A percentile compares a stretch with the other conserved stretches of the same genome.
Conservation (phyloP, 2,888 invertebrate genomes). For the Rhabditophanes sp. region DNA sequence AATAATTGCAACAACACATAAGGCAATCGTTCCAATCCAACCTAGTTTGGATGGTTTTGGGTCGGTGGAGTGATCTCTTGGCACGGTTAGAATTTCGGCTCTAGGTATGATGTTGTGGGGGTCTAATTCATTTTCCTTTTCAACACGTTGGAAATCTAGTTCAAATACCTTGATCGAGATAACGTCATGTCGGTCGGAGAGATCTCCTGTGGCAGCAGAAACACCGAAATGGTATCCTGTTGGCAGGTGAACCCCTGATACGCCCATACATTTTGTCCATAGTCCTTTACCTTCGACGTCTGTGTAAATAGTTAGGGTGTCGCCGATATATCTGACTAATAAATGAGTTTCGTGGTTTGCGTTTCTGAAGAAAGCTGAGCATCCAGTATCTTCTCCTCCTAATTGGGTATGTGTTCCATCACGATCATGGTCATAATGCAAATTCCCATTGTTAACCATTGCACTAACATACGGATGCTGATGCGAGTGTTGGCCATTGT, state of each 20-base stretch:
- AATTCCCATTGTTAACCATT: conserved; percentile 87
- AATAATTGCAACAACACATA: conserved; percentile 68
- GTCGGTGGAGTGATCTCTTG: conserved; percentile 76
- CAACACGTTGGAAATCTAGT: conserved; percentile 57
- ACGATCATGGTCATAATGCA: conserved; percentile 89
- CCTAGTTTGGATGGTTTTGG: conserved; percentile 67
- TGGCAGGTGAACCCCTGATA: conserved; percentile 72
- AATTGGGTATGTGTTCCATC: conserved; percentile 95
- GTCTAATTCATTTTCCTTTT: conserved; percentile 32
- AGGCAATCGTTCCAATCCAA: conserved; percentile 66
- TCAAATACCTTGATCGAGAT: conserved; percentile 78
- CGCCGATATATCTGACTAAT: conserved; percentile 71
- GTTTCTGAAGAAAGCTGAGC: conserved; percentile 86
- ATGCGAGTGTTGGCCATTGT: conserved; percentile 96
- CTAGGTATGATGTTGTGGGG: conserved; percentile 50
- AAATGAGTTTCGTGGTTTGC: conserved; percentile 67
- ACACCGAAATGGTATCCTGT: conserved; percentile 86
- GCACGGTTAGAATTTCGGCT: conserved; percentile 60
- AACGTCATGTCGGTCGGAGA: conserved; percentile 79
- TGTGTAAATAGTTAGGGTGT: conserved; percentile 71
- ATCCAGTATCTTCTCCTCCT: conserved; percentile 57
- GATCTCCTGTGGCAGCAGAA: conserved; percentile 86
- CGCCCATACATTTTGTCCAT: conserved; percentile 82
- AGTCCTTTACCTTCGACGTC: conserved; percentile 77
- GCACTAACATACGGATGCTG: conserved; percentile 94